These are phyloP conservation scores for Enhydra lutris DNA, from an alignment of 2,113 vertebrate genomes.

Conservation along the genomic window DNA sequence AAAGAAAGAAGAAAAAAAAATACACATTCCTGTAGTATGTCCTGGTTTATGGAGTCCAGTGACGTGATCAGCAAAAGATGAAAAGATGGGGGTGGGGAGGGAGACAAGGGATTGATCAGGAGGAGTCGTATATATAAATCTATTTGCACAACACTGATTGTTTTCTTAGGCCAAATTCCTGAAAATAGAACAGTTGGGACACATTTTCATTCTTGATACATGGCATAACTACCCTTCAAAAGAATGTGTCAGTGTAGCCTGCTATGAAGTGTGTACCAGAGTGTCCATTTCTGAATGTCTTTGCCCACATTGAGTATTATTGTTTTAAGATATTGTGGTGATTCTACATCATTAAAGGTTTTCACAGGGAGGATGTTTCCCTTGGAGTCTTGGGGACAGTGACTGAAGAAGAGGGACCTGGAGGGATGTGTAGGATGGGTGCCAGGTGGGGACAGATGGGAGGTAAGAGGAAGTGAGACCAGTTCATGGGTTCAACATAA, in stretches of 20 bases:
- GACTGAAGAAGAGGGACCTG: background rate
- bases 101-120: background rate
- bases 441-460: background rate
- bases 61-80: background rate
- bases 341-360: background rate
- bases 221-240: background rate
- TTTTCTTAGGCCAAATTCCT: background rate
- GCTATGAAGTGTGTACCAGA: background rate
- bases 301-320: background rate
- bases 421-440: background rate
- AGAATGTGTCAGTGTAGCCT: background rate
- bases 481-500: background rate
- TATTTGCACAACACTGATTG: background rate
- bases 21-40: background rate
- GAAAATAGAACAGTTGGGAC: background rate
- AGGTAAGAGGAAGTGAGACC: background rate
- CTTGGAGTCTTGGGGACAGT: background rate
- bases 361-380: background rate
- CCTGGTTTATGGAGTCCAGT: background rate
- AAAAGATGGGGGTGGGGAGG: background rate
- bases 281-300: background rate
- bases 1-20: background rate
- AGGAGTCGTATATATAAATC: background rate
- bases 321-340: background rate
- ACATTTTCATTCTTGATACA: background rate